A percentile compares a stretch with the other conserved stretches of the same genome.
These are phyloP conservation scores for Epizoanthus fatuus DNA, from an alignment of 92 coral and sea anemone genomes.

Conservation along the genomic window DNA sequence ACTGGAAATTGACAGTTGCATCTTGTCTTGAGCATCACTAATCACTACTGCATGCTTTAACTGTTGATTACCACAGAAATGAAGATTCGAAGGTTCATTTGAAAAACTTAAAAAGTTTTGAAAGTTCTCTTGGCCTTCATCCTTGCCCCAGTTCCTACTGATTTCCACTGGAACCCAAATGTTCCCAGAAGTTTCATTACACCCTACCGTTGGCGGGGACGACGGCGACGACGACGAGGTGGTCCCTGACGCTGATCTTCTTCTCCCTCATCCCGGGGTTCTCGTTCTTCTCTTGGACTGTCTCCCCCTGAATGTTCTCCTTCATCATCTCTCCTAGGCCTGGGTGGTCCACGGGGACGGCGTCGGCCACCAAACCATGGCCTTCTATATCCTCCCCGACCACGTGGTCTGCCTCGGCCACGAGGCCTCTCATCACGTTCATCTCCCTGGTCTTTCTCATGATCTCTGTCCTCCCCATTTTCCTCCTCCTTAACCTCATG, in stretches of 20 bases:
- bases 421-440: constrained; percentile 84
- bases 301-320: constrained; percentile 76
- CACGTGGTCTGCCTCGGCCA: constrained; percentile 57
- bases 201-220: constrained; percentile 25
- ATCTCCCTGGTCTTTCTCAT: constrained; percentile 64
- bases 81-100: too few relatives aligned
- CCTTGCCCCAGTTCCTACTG: too few relatives aligned
- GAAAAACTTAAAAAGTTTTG: too few relatives aligned
- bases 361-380: constrained; percentile 82
- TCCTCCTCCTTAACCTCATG: constrained; percentile 73
- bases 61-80: too few relatives aligned
- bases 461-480: constrained; percentile 75
- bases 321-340: constrained; percentile 69
- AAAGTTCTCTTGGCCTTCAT: too few relatives aligned
- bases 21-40: too few relatives aligned
- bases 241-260: constrained; percentile 56
- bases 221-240: constrained; percentile 57
- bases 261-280: constrained; percentile 69
- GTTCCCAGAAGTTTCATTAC: too few relatives aligned
- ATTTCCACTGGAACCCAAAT: not conserved
- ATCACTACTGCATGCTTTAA: too few relatives aligned
- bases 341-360: constrained; percentile 84
- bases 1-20: too few relatives aligned
- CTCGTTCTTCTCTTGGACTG: constrained; percentile 76
- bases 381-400: constrained; percentile 60